Percentiles rank a stretch among this genome's conserved stretches.
Evolutionary conservation across 2,797 vertebrate species (phyloP).

Genomic region (Picus viridis): DNA sequence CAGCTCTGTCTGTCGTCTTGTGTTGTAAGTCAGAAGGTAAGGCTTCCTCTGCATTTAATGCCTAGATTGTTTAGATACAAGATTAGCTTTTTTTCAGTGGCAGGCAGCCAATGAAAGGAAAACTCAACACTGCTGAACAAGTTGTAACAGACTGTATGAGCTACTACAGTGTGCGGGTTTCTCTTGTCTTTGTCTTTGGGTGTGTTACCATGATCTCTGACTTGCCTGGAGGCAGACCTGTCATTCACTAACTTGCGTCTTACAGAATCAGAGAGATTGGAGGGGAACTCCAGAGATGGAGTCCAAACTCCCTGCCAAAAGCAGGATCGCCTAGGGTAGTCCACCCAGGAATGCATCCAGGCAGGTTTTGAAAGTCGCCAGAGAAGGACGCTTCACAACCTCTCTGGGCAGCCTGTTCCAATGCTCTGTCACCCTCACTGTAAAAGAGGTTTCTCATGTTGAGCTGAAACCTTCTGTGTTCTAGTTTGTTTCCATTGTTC

Average conservation of each 20-base stretch:
- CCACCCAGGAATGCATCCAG: no score
- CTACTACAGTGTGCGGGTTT: background rate
- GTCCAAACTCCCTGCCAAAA: no score
- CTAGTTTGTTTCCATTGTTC: no score
- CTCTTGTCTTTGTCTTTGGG: background rate
- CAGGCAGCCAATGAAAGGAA: slow-evolving; percentile 34
- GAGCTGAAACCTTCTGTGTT: no score
- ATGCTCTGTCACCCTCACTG: no score
- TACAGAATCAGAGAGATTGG: background rate
- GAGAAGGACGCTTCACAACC: no score
- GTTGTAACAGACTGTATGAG: slow-evolving; percentile 23
- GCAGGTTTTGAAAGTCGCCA: no score
- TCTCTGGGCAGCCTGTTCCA: no score
- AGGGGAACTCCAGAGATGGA: no score
- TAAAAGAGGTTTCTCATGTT: no score
- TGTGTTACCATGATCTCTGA: slow-evolving; percentile 20
- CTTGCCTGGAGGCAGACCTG: slow-evolving; percentile 28
- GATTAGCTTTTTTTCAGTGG: slow-evolving; percentile 68
- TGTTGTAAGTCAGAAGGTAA: slow-evolving; percentile 70
- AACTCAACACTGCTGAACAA: slow-evolving; percentile 14
- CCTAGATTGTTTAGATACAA: slow-evolving; percentile 53
- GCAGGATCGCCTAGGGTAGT: no score
- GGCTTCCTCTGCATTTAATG: slow-evolving; percentile 48
- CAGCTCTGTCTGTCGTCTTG: slow-evolving; percentile 46
- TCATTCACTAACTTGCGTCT: background rate